Evolutionary conservation across 2,888 invertebrate species (phyloP).

Genomic region (Drosophila neotestacea): DNA sequence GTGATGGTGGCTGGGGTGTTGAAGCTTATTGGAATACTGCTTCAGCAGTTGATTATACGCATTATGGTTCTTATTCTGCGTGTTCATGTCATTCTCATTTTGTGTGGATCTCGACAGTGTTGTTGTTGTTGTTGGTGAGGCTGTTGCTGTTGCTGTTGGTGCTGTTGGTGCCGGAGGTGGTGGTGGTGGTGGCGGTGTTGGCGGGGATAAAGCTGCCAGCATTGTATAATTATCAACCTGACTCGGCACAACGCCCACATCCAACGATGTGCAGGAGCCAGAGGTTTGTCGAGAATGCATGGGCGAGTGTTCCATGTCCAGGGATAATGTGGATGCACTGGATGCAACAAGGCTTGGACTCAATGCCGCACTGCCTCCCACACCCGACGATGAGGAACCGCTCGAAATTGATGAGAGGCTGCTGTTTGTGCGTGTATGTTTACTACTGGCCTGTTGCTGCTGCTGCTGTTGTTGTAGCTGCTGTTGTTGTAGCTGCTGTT

Average conservation of each 20-base stretch:
- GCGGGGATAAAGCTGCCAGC: conserved; percentile 69
- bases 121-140: conserved; percentile 52
- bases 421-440: conserved; percentile 84
- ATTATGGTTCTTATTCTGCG: conserved; percentile 82
- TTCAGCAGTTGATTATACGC: conserved; percentile 84
- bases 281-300: conserved; percentile 82
- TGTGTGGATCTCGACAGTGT: conserved; percentile 40
- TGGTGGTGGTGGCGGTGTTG: conserved; percentile 57
- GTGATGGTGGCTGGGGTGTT: conserved; percentile 45
- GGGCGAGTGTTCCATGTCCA: conserved; percentile 80
- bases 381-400: conserved; percentile 78
- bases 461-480: conserved; percentile 21
- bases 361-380: conserved; percentile 68
- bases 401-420: conserved; percentile 83
- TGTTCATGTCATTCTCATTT: conserved; percentile 84
- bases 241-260: conserved; percentile 44
- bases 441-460: conserved; percentile 48
- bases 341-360: conserved; percentile 59
- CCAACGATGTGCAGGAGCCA: conserved; percentile 77
- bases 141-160: conserved; percentile 48
- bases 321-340: conserved; percentile 70
- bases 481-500: conserved; percentile 40
- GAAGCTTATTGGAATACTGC: conserved; percentile 83
- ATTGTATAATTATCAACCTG: conserved; percentile 68
- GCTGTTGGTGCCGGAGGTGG: conserved; percentile 13